phyloP scores from a whole-genome alignment of 1,140 invertebrate species.

The Panagrolaimus sp. region DNA sequence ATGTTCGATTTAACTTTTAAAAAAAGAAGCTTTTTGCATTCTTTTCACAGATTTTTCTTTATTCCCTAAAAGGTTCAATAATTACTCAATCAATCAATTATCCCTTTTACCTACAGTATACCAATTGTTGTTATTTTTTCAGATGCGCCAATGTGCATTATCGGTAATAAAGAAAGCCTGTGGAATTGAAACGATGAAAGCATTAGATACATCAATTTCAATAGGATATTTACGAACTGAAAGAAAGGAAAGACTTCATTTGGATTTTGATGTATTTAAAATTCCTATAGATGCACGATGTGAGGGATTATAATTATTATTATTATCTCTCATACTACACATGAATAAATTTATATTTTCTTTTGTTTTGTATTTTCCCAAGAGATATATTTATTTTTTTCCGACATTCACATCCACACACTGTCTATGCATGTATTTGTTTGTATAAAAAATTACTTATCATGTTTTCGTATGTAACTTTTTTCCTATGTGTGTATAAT shows the following conservation, averaged over 20 bases:
- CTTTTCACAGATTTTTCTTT: too few relatives aligned
- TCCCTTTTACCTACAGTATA: too few relatives aligned
- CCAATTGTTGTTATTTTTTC: background rate
- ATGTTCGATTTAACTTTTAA: too few relatives aligned
- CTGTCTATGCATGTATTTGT: background rate
- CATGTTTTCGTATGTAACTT: background rate
- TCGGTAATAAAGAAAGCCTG: conserved; percentile 3
- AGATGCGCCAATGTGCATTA: conserved; percentile 16
- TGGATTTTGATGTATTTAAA: conserved; percentile 17
- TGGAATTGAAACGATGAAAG: conserved; percentile 1
- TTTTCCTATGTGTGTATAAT: background rate
- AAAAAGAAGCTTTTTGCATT: too few relatives aligned
- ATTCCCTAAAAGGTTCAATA: too few relatives aligned
- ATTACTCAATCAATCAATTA: too few relatives aligned
- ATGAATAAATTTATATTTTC: background rate
- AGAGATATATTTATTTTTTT: too few relatives aligned
- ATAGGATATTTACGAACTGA: conserved; percentile 21
- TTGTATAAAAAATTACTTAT: conserved; percentile 2
- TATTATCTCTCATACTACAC: background rate
- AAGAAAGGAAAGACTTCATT: conserved; percentile 15
- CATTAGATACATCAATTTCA: conserved; percentile 9
- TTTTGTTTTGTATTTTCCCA: background rate
- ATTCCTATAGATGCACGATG: conserved; percentile 16
- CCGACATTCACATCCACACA: background rate
- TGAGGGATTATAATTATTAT: conserved; percentile 10